A percentile compares a stretch with the other conserved stretches of the same genome.
Conservation (phyloP, 2,113 vertebrate species). For the Artemisiospiza belli region DNA sequence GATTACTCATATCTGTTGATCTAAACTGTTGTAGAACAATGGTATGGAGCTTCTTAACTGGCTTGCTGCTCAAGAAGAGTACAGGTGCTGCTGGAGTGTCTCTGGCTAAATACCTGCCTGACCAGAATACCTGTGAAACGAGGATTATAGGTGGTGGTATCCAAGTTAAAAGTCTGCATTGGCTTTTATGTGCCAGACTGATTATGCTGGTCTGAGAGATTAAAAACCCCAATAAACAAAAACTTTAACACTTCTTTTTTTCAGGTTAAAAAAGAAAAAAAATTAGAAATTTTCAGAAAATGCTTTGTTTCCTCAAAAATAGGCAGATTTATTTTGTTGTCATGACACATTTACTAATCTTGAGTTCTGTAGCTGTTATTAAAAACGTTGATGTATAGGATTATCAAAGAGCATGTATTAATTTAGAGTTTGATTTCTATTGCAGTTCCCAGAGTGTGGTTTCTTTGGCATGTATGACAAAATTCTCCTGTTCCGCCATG, state of each 20-base stretch:
- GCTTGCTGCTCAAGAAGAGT: neutral
- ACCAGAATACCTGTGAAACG: neutral
- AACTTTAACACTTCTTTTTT: neutral
- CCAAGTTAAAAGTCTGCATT: neutral
- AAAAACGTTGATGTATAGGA: neutral
- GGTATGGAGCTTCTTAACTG: neutral
- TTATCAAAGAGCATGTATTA: neutral
- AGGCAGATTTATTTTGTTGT: neutral
- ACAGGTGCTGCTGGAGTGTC: neutral
- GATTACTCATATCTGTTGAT: neutral
- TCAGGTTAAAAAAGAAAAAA: neutral
- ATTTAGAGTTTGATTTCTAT: slow-evolving; percentile 44
- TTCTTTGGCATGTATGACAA: slow-evolving; percentile 99
- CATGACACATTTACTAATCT: neutral
- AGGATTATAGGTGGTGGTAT: neutral
- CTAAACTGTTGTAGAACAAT: neutral
- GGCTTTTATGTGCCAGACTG: neutral
- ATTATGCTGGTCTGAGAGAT: neutral
- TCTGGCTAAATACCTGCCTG: neutral
- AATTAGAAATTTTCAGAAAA: neutral
- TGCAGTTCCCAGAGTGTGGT: slow-evolving; percentile 96
- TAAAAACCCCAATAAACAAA: neutral
- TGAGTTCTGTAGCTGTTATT: neutral
- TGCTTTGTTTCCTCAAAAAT: neutral
- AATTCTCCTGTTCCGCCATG: slow-evolving; percentile 96